phyloP scores from a whole-genome alignment of 2,797 vertebrate genomes.

The Phoebastria nigripes region DNA sequence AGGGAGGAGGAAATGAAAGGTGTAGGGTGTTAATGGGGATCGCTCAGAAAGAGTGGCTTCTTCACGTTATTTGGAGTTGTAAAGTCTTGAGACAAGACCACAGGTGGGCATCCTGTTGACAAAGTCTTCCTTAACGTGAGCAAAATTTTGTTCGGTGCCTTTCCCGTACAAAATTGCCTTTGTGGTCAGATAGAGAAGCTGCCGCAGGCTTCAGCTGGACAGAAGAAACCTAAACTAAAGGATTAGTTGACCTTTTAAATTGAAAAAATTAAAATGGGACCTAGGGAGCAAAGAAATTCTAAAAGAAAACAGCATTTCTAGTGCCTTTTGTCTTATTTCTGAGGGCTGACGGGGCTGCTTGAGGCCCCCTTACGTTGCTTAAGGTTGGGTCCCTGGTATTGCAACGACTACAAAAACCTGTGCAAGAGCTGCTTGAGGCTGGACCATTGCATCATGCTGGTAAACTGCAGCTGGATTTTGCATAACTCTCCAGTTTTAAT shows the following conservation, averaged over 20 bases:
- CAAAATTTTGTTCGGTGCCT: background rate
- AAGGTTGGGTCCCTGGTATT: background rate
- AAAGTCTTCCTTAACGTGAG: background rate
- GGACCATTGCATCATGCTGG: background rate
- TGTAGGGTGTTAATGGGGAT: background rate
- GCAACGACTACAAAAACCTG: background rate
- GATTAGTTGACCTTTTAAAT: background rate
- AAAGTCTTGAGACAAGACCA: background rate
- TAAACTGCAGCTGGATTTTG: background rate
- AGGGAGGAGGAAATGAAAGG: background rate
- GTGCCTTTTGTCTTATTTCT: background rate
- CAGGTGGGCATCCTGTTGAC: background rate
- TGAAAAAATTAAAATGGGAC: background rate
- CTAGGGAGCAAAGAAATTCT: background rate
- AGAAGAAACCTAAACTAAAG: background rate
- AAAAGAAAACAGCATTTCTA: background rate
- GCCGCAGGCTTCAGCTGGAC: background rate
- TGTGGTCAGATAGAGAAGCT: background rate
- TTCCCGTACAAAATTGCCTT: background rate
- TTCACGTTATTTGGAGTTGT: background rate
- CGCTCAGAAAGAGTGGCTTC: background rate
- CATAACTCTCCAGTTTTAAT: background rate
- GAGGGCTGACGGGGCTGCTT: background rate
- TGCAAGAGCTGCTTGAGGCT: conserved; percentile 8
- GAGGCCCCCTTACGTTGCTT: background rate